Evolutionary conservation across 2,797 vertebrate species (phyloP), one percentile per base, ranked within the genome.

Genomic region (Numenius phaeopus): DNA sequence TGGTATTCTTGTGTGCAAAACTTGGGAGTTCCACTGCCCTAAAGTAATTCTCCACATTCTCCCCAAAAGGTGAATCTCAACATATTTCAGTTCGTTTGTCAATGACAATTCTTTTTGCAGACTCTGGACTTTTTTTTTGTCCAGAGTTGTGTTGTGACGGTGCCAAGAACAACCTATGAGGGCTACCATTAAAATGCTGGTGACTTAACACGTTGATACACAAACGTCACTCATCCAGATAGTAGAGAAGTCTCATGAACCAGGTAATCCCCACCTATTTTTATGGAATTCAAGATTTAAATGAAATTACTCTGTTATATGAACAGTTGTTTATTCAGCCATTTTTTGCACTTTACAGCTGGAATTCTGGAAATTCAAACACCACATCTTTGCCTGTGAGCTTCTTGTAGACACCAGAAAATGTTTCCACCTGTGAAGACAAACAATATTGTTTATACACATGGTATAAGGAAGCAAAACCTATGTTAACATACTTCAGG

Each of bases 341-440:
- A 98, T 98, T 92, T 97, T 98, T 95, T 98, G 97, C 95, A 98
- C 94, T 98, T 99, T 99, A 99, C 98, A 99, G 98, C 97, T 99
- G 99, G 98, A 99, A 99, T 97, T 99, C 99, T 81, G 99, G 99
- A 98, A 99, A 99, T 98, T 99, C 99, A 97, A 99, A 99, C 96
- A 99, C 98, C 59, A 99, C 99, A 83, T 99, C 99, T 98, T 99
- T 99, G 98, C 99, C 99, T 82, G 99, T 99, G 98, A 99, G 99
- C 98, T 99, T 99, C 99, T 99, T 99, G 98, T 99, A 99, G 96
- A 99, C 99, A 95, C 99, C 99, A 96, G 99, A 99, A 98, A 99
- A 99, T 55, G 99, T 99, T 98, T 99, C 99, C 83, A 99, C 99
- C 99, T 99, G 96, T 30, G 54, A 97, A 88, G 71, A 93, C 44